Evolutionary conservation across 2,797 vertebrate species (phyloP).

Genomic region (Rhinophrynus dorsalis): DNA sequence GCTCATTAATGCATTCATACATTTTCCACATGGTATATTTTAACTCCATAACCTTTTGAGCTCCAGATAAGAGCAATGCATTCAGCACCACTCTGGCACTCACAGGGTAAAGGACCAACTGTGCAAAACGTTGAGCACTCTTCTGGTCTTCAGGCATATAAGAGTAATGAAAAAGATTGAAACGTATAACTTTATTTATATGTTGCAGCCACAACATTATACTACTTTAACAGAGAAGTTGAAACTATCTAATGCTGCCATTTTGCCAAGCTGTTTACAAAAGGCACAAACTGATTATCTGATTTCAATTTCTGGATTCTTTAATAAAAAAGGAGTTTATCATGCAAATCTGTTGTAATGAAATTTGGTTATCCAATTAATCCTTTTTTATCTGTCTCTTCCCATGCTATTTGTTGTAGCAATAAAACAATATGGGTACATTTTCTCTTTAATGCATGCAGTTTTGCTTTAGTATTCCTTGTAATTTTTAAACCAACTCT

Average conservation of each 20-base stretch:
- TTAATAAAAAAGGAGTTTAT: conserved; percentile 48
- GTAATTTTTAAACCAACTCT: conserved; percentile 21
- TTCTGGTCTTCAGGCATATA: too few relatives aligned
- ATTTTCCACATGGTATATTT: too few relatives aligned
- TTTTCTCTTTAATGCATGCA: conserved; percentile 4
- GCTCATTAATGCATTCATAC: too few relatives aligned
- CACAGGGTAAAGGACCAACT: too few relatives aligned
- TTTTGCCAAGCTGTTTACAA: conserved; percentile 31
- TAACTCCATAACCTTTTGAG: too few relatives aligned
- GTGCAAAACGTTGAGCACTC: too few relatives aligned
- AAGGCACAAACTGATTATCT: conserved; percentile 50
- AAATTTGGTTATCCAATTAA: conserved; percentile 50
- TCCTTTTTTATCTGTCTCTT: conserved; percentile 21
- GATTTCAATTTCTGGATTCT: conserved; percentile 26
- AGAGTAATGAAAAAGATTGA: too few relatives aligned
- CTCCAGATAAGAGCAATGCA: too few relatives aligned
- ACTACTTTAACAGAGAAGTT: too few relatives aligned
- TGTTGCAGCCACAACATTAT: too few relatives aligned
- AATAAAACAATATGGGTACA: conserved; percentile 21
- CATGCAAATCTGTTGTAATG: conserved; percentile 50
- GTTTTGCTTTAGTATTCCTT: not conserved
- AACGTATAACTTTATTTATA: too few relatives aligned
- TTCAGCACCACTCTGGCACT: too few relatives aligned
- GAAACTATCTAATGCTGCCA: conserved; percentile 6
- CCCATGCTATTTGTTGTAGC: conserved; percentile 26